Evolutionary conservation across 2,797 vertebrate genomes (phyloP).

Genomic region (Echiichthys vipera): DNA sequence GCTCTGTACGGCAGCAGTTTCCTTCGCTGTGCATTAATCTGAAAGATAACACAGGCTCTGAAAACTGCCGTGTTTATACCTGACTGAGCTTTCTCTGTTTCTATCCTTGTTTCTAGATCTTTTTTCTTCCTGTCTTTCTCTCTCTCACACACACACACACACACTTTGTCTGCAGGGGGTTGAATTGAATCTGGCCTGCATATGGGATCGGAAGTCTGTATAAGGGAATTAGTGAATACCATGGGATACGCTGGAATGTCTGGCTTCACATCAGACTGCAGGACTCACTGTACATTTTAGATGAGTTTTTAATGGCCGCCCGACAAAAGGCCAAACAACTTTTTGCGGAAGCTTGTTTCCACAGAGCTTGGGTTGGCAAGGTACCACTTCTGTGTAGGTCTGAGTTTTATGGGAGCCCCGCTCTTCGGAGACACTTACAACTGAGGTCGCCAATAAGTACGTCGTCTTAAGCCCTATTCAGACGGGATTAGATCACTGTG

Average conservation of each 20-base stretch:
- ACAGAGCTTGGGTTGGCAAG: slow-evolving; percentile 31
- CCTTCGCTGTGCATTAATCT: slow-evolving; percentile 19
- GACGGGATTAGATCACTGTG: too few relatives aligned
- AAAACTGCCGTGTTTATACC: slow-evolving; percentile 36
- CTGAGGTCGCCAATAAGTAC: slow-evolving; percentile 21
- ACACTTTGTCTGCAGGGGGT: slow-evolving; percentile 50
- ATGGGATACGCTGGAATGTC: slow-evolving; percentile 64
- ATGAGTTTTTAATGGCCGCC: slow-evolving; percentile 55
- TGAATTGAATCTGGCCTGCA: slow-evolving; percentile 50
- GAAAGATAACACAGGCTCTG: slow-evolving; percentile 47
- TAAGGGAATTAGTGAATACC: slow-evolving; percentile 63
- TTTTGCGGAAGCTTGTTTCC: slow-evolving; percentile 41
- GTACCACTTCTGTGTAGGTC: background rate
- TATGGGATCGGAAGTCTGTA: slow-evolving; percentile 64
- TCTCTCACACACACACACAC: slow-evolving; percentile 14
- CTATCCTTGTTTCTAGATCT: background rate
- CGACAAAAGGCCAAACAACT: slow-evolving; percentile 27
- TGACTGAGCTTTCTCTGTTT: slow-evolving; percentile 2
- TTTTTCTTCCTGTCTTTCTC: slow-evolving; percentile 8
- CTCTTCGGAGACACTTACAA: slow-evolving; percentile 9
- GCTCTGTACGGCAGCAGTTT: background rate
- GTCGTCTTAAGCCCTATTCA: background rate
- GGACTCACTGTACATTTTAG: slow-evolving; percentile 28
- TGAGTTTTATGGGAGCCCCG: slow-evolving; percentile 14
- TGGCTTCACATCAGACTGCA: slow-evolving; percentile 43